Evolutionary conservation across 2,888 invertebrate genomes (phyloP).

Genomic region (Archips crataeganus): DNA sequence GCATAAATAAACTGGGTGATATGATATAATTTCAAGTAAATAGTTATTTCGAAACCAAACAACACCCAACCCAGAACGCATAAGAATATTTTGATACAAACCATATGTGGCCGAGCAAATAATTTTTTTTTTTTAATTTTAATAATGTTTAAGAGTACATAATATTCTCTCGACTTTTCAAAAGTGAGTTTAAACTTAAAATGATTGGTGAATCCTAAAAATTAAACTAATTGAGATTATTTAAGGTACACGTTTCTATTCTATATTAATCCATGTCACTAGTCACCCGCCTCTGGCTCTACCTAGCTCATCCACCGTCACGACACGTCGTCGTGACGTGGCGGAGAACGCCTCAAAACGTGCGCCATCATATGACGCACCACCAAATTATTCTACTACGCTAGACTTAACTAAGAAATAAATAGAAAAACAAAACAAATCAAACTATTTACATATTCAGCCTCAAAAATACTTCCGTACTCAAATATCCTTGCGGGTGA

Average conservation of each 20-base stretch:
- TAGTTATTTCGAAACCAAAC: not conserved
- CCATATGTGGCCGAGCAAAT: not conserved
- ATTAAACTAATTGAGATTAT: slow-evolving; percentile 79
- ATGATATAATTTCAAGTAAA: too few relatives aligned
- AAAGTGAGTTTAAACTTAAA: slow-evolving; percentile 8
- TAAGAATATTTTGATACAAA: not conserved
- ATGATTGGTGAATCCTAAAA: slow-evolving; percentile 44
- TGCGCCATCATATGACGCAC: slow-evolving; percentile 68
- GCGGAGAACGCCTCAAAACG: slow-evolving; percentile 4
- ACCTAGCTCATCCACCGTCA: slow-evolving; percentile 38
- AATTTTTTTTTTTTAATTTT: not conserved
- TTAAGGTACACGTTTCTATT: slow-evolving; percentile 70
- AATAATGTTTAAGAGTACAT: not conserved
- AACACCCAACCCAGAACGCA: not conserved
- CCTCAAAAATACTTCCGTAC: slow-evolving; percentile 67
- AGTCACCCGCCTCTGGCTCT: slow-evolving; percentile 59
- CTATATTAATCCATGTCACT: slow-evolving; percentile 70
- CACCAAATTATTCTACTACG: slow-evolving; percentile 52
- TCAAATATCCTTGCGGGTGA: slow-evolving; percentile 50
- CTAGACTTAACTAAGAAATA: slow-evolving; percentile 65
- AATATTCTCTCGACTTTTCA: slow-evolving; percentile 7
- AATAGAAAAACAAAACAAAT: slow-evolving; percentile 68
- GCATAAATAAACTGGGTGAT: too few relatives aligned
- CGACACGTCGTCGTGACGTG: not conserved
- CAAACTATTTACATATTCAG: slow-evolving; percentile 74